phyloP scores from a whole-genome alignment of 1,140 invertebrate species.

The Archivesica marissinica region DNA sequence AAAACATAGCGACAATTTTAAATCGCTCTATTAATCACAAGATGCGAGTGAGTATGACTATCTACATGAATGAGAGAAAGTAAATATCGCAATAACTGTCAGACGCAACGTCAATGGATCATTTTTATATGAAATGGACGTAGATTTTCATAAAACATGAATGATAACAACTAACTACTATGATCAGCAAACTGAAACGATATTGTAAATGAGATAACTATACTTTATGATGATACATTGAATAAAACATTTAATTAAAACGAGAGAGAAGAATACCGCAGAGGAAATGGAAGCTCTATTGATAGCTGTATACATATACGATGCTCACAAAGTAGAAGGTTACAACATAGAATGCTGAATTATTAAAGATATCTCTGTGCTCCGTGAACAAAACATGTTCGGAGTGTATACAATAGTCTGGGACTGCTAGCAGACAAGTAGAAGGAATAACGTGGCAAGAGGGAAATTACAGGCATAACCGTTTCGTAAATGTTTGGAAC shows the following conservation, averaged over 20 bases:
- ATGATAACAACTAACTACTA: not conserved
- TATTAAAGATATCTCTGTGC: too few species aligned
- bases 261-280: not conserved
- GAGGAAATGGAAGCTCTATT: too few species aligned
- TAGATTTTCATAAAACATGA: constrained; percentile 3
- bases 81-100: constrained; percentile 23
- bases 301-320: not conserved
- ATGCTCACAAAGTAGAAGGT: too few species aligned
- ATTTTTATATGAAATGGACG: constrained; percentile 5
- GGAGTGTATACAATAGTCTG: too few species aligned
- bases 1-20: constrained; percentile 5
- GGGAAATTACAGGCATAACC: too few species aligned
- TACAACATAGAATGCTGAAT: too few species aligned
- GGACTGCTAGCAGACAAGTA: too few species aligned
- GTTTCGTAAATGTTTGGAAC: too few species aligned
- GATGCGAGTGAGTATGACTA: not conserved
- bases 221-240: not conserved
- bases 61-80: constrained; percentile 17
- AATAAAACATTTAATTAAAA: constrained; percentile 19
- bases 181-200: constrained; percentile 8
- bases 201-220: not conserved
- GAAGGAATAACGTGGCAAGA: too few species aligned
- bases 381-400: too few species aligned
- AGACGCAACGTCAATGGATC: constrained; percentile 14
- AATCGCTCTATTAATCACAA: not conserved